Conservation (phyloP, 2,797 vertebrate genomes). For the Alfaro cultratus region DNA sequence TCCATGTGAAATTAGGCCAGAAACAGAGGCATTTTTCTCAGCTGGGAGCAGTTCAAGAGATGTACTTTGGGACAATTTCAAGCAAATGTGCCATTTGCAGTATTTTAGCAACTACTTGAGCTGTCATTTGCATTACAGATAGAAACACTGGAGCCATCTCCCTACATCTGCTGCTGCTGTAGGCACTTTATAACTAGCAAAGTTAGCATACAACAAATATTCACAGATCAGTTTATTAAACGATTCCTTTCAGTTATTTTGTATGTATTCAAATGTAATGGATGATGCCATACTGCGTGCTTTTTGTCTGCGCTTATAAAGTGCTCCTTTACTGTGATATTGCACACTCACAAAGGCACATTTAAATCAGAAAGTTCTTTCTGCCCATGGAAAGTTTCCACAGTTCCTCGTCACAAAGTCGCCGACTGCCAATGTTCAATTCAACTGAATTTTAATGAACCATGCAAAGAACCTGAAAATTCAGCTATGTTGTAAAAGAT, state of each 20-base stretch:
- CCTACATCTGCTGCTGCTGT: constrained; percentile 48
- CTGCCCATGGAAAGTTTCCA: constrained; percentile 63
- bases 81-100: constrained; percentile 43
- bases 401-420: constrained; percentile 30
- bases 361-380: constrained; percentile 71
- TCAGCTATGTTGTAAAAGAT: not conserved
- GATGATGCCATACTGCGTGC: constrained; percentile 35
- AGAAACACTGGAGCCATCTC: constrained; percentile 53
- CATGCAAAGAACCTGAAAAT: not conserved
- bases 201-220: constrained; percentile 52
- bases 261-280: constrained; percentile 51
- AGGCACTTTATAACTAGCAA: constrained; percentile 58
- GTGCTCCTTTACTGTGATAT: constrained; percentile 42
- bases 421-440: not conserved
- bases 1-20: constrained; percentile 66
- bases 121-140: constrained; percentile 57
- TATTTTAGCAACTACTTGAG: constrained; percentile 63
- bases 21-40: constrained; percentile 43
- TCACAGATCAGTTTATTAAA: constrained; percentile 64
- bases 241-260: constrained; percentile 69
- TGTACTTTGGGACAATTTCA: constrained; percentile 45
- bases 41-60: constrained; percentile 50
- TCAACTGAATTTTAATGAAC: not conserved
- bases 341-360: constrained; percentile 40
- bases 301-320: constrained; percentile 45